Percentiles rank a stretch among this genome's conserved stretches.
Evolutionary conservation across 2,797 vertebrate species (phyloP).

Genomic region (Enteromius radiatus): DNA sequence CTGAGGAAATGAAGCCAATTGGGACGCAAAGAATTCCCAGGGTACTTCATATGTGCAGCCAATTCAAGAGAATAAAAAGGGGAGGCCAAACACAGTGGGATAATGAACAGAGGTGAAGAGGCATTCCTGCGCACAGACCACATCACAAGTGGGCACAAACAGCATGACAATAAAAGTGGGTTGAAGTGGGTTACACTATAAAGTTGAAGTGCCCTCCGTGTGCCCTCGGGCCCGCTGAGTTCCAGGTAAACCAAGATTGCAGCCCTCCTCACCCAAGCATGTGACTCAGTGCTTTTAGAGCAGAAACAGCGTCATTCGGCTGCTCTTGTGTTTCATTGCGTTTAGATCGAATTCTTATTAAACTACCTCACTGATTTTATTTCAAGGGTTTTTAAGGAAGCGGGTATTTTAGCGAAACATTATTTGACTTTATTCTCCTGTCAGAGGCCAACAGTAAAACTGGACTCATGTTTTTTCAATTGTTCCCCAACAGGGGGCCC

Average conservation of each 20-base stretch:
- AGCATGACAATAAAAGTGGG: slow-evolving; percentile 58
- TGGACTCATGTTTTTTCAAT: background rate
- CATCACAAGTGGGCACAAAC: slow-evolving; percentile 63
- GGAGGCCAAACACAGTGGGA: slow-evolving; percentile 50
- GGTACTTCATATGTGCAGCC: slow-evolving; percentile 33
- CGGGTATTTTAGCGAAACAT: background rate
- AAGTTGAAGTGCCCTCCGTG: slow-evolving; percentile 57
- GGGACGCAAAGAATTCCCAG: slow-evolving; percentile 2
- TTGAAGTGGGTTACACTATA: slow-evolving; percentile 63
- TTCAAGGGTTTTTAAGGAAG: slow-evolving; percentile 18
- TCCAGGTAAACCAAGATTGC: slow-evolving; percentile 56
- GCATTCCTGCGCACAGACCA: slow-evolving; percentile 64
- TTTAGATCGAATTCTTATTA: background rate
- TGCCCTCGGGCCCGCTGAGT: slow-evolving; percentile 34
- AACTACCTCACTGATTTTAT: background rate
- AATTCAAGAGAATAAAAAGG: slow-evolving; percentile 59
- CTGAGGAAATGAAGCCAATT: slow-evolving; percentile 16
- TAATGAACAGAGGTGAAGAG: slow-evolving; percentile 55
- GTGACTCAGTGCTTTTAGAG: background rate
- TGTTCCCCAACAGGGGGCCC: slow-evolving; percentile 56
- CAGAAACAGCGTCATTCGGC: background rate
- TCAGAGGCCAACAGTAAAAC: background rate
- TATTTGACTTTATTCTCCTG: background rate
- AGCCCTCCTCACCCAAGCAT: background rate
- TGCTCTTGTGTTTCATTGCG: background rate